Base-by-base conservation (phyloP, 2,797 vertebrate species). In the Leptatherina wallacei region DNA sequence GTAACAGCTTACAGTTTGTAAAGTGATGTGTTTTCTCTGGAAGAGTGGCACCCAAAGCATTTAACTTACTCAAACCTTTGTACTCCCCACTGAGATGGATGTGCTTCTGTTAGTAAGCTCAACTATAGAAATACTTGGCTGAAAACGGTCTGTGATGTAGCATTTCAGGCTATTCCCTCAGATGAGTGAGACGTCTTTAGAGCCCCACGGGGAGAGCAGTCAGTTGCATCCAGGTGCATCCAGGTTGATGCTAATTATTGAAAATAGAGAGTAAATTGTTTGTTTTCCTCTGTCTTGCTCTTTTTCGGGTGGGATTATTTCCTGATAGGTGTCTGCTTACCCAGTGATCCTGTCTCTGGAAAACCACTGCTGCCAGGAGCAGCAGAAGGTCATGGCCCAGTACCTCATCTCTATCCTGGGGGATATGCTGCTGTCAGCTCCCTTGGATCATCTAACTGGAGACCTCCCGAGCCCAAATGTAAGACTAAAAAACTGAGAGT, bases 381-480 rank as follows among this genome's bases (percentile, higher is more conserved):
- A 98, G 80, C 96, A 98, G 84, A 94, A 95, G 77, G 87, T 94
- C 59, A 96, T 97, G 93, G 95, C 96, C 69, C 36, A 83, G 0
- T 84, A 91, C 78, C 74, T 98, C 73, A 74, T 91, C 75, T 88
- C 1, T 12, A 93, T 95, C 71, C 90, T 97, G 0, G 95, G 94
- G 55, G 93, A 95, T 1, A 91, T 91, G 57, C 89, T 97, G 75
- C 88, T 97, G 80, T 89, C 68, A 63, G 55, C 85, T 49, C 85
- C 90, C 0, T 38, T 95, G 82, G 82, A 93, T 65, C 77, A 83
- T 1, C 0, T 12, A 12, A 87, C 84, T 0, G 82, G 74, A 63
- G 77, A 35, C 5, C 88, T 97, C n/a, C 96, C 97, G 6, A 96
- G 96, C 83, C 96, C 96, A 61, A 95, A 98, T 90, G 97, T 98